A percentile compares a stretch with the other conserved stretches of the same genome.
Evolutionary conservation across 2,888 invertebrate species (phyloP).

Genomic region (Meliscaeva auricollis): DNA sequence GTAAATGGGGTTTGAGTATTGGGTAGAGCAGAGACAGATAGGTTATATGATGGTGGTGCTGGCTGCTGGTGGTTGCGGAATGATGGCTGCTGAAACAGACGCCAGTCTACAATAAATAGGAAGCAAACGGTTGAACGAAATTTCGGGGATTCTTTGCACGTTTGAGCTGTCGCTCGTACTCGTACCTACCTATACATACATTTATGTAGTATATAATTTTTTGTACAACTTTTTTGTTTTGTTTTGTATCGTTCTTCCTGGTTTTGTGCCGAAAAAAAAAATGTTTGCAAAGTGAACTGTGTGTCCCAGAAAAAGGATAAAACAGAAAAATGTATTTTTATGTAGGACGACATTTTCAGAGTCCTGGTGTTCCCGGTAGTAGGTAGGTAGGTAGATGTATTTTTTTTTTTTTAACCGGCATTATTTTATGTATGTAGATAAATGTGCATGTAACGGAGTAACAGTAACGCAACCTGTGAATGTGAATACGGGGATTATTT

Average conservation of each 20-base stretch:
- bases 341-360: constrained; percentile 70
- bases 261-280: constrained; percentile 34
- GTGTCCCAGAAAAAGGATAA: constrained; percentile 47
- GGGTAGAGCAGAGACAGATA: neutral
- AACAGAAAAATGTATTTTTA: constrained; percentile 55
- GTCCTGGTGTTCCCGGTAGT: neutral
- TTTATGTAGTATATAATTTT: constrained; percentile 5
- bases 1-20: constrained; percentile 3
- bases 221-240: constrained; percentile 34
- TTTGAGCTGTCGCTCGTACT: constrained; percentile 23
- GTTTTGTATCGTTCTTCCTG: constrained; percentile 37
- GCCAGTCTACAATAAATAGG: constrained; percentile 39
- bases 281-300: constrained; percentile 38
- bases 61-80: constrained; percentile 3
- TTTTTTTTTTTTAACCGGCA: neutral
- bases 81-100: constrained; percentile 29
- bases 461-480: constrained; percentile 46
- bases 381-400: neutral
- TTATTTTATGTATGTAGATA: neutral
- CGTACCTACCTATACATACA: neutral
- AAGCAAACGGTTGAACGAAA: constrained; percentile 55
- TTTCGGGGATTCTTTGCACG: constrained; percentile 65
- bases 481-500: constrained; percentile 24
- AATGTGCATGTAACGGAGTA: neutral
- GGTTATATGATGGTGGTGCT: neutral